These are phyloP conservation scores for Halcyon smyrnensis DNA, from an alignment of 2,797 vertebrate species.

Conservation along the genomic window DNA sequence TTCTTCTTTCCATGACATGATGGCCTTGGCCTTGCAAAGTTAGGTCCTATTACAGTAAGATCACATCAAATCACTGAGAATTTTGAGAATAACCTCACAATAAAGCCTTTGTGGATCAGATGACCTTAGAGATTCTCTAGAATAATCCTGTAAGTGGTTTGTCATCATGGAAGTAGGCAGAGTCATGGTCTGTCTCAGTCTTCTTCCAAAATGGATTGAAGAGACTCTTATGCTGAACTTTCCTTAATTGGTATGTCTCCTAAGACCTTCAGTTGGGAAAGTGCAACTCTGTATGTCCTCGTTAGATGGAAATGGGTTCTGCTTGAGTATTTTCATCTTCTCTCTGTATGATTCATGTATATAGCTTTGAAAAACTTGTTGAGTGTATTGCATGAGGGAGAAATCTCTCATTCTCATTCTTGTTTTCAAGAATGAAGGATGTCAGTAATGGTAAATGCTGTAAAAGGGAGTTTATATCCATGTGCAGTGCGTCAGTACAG, in stretches of 20 bases:
- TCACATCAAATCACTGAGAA: not conserved
- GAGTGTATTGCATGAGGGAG: not conserved
- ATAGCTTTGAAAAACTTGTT: not conserved
- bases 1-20: not conserved
- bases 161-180: not conserved
- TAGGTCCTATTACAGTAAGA: not conserved
- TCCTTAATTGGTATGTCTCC: not conserved
- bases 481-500: rapidly evolving
- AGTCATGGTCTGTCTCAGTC: not conserved
- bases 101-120: not conserved
- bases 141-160: not conserved
- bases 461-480: not conserved
- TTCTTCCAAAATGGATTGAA: not conserved
- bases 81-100: not conserved
- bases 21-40: not conserved
- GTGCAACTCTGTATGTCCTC: not conserved
- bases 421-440: not conserved
- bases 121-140: not conserved
- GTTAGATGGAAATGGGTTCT: not conserved
- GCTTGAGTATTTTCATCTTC: not conserved
- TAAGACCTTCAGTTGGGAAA: not conserved
- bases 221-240: not conserved
- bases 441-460: not conserved
- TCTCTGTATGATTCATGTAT: not conserved
- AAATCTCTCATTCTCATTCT: not conserved